Evolutionary conservation across 2,797 vertebrate species (phyloP).

Genomic region (Pseudocheirus occidentalis): DNA sequence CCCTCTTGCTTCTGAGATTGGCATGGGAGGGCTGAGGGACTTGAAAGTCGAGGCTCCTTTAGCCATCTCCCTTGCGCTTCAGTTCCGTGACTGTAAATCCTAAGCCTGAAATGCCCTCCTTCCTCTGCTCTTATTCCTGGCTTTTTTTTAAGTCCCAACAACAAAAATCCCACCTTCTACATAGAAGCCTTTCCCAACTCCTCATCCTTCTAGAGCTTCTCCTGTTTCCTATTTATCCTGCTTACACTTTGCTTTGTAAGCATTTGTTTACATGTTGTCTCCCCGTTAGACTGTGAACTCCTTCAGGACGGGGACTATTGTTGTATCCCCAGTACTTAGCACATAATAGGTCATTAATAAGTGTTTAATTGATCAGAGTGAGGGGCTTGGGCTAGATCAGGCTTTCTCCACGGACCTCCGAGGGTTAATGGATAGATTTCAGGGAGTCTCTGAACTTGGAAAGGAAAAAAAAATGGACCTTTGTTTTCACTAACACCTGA

Average conservation of each 20-base stretch:
- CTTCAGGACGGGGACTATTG: not conserved
- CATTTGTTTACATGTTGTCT: not conserved
- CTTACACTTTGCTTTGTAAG: not conserved
- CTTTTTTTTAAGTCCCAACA: not conserved
- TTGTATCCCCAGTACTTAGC: not conserved
- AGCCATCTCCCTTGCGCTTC: not conserved
- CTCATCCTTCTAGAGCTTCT: too few relatives aligned
- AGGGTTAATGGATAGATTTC: not conserved
- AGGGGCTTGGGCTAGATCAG: not conserved
- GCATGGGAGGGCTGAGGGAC: not conserved
- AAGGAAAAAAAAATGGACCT: not conserved
- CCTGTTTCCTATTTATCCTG: not conserved
- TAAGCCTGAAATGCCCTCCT: not conserved
- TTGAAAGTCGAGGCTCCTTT: not conserved
- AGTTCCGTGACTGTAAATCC: not conserved
- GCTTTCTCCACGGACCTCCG: not conserved
- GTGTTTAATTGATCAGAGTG: not conserved
- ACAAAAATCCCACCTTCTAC: not conserved
- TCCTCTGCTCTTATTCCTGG: not conserved
- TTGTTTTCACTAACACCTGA: not conserved
- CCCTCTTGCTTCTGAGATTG: not conserved
- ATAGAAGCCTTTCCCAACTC: not conserved
- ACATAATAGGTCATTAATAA: not conserved
- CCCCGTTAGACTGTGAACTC: not conserved
- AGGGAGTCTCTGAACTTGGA: not conserved